Base-by-base conservation (phyloP, 1,140 invertebrate genomes). In the Apocrypta bakeri region DNA sequence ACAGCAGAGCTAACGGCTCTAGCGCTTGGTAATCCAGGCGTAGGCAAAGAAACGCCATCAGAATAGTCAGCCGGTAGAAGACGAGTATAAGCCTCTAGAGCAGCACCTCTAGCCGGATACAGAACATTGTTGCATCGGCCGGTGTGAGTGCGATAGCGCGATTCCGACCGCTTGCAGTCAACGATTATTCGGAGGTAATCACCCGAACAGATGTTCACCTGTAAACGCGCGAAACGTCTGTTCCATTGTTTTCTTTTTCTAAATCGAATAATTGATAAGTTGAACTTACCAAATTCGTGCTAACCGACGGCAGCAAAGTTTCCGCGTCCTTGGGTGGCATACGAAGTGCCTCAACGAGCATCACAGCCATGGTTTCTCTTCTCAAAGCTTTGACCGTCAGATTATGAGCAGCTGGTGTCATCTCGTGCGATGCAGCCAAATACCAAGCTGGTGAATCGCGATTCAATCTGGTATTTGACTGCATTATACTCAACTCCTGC, bases 31-130 rank as follows among this genome's bases (percentile, higher is more conserved):
- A 98, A 89, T 17, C 82, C 84, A 0, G 64, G 87, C 9, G 86
- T 84, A 0, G 91, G 90, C 24, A 89, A 27, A 1, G 89, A 90
- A 84, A 92, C 94, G 94, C 97, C 97, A 91, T 98, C 97, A 66
- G 94, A 94, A 90, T 98, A 99, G 85, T 94, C 94, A 0, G 97
- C 94, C 17, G 96, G 94, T 25, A 98, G 87, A 8, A 97, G 92
- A 74, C 97, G 93, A 24, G 95, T 91, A 87, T 96, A 97, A 7
- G 96, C 94, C 25, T 95, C 96, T 27, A 95, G 92, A 4, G 95
- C 94, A 27, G 95, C 94, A 0, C 98, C 98, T 95, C 95, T 96
- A 3, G 90, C 90, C 0, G 95, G 93, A 85, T 94, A 88, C 0
- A 92, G 77, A 0, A 93, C 85, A 91, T 97, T 97, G 88, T 97